Conservation (phyloP, 2,888 invertebrate genomes). For the Leptopilina syphax region DNA sequence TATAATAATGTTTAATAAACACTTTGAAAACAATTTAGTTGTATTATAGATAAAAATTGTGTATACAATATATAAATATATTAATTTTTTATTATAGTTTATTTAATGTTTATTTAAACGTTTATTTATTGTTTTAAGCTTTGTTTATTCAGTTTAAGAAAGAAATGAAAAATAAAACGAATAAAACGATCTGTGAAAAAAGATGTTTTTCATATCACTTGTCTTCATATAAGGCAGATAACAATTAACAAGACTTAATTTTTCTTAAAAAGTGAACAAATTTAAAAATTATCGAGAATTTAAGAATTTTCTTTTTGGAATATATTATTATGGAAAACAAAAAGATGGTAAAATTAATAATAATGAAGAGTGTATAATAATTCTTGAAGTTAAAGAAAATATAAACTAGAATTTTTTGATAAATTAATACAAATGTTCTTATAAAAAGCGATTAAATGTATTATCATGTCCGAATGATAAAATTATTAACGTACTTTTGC, state of each 20-base stretch:
- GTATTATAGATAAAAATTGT: too few species aligned
- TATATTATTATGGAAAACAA: too few species aligned
- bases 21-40: too few species aligned
- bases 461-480: background rate
- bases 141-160: constrained; percentile 9
- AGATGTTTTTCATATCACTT: background rate
- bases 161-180: constrained; percentile 2
- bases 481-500: background rate
- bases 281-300: background rate
- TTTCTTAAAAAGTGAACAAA: background rate
- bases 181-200: constrained; percentile 2
- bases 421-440: background rate
- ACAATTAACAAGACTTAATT: background rate
- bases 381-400: too few species aligned
- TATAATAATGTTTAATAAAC: too few species aligned
- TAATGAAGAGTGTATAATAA: background rate
- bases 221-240: background rate
- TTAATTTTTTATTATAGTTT: background rate
- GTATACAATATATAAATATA: too few species aligned
- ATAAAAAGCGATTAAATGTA: background rate
- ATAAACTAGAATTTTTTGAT: background rate
- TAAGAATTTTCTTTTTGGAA: background rate
- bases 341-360: background rate
- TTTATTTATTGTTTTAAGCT: constrained; percentile 4
- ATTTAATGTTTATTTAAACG: background rate